phyloP scores from a whole-genome alignment of 2,113 vertebrate species.

The Pterocles orientalis region DNA sequence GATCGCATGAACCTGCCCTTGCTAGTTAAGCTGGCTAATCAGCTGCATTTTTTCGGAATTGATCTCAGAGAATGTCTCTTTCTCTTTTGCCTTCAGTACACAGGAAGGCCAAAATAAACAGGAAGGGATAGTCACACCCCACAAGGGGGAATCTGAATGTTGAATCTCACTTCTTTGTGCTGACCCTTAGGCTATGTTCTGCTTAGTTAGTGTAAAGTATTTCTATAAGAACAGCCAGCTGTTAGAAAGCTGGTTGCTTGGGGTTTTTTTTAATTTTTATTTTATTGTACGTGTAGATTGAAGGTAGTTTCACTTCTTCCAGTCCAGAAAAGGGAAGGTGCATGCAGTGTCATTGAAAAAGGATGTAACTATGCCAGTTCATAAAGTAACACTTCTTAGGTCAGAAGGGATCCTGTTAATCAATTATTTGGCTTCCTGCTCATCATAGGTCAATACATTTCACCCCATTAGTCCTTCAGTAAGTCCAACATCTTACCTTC shows the following conservation, averaged over 20 bases:
- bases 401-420: background rate
- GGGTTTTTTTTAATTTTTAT: background rate
- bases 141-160: background rate
- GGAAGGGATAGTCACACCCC: background rate
- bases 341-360: background rate
- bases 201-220: background rate
- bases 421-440: background rate
- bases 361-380: background rate
- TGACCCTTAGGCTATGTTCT: background rate
- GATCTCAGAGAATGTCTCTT: background rate
- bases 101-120: background rate
- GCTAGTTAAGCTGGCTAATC: background rate
- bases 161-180: background rate
- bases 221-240: background rate
- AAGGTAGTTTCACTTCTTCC: background rate
- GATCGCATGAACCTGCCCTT: background rate
- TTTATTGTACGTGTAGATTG: background rate
- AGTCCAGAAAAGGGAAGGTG: background rate
- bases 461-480: background rate
- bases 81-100: background rate
- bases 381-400: background rate
- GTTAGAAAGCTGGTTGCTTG: background rate
- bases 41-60: background rate
- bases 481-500: background rate
- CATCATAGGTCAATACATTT: background rate